A percentile compares a stretch with the other conserved stretches of the same genome.
phyloP scores from a whole-genome alignment of 1,140 invertebrate genomes.

The Tetragonula clypearis region DNA sequence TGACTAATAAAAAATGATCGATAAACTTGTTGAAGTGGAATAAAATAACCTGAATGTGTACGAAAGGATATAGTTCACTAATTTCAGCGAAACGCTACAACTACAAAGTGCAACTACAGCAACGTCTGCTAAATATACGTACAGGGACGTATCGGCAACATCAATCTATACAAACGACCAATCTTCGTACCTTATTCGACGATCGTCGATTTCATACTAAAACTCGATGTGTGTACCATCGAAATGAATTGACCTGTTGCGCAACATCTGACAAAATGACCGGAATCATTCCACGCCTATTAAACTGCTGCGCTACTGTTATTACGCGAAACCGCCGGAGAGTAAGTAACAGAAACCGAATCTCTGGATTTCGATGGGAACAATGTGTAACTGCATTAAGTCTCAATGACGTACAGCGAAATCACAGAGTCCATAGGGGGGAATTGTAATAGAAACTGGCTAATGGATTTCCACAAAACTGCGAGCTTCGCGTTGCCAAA shows the following conservation, averaged over 20 bases:
- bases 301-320: not conserved
- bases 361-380: not conserved
- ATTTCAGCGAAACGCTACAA: too few species aligned
- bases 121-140: not conserved
- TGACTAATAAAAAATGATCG: too few species aligned
- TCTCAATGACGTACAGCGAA: not conserved
- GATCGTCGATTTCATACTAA: not conserved
- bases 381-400: conserved; percentile 8
- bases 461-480: conserved; percentile 30
- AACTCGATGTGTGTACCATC: not conserved
- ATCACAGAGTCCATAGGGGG: not conserved
- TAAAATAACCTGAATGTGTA: too few species aligned
- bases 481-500: conserved; percentile 7
- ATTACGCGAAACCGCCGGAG: not conserved
- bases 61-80: too few species aligned
- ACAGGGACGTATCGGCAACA: not conserved
- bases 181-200: not conserved
- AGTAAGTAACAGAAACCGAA: not conserved
- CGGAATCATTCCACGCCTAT: not conserved
- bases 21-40: too few species aligned
- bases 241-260: conserved; percentile 33
- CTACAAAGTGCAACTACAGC: not conserved
- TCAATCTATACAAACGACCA: not conserved
- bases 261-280: not conserved
- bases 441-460: conserved; percentile 20